Evolutionary conservation across 1,140 invertebrate species (phyloP).

Genomic region (Hestina assimilis): DNA sequence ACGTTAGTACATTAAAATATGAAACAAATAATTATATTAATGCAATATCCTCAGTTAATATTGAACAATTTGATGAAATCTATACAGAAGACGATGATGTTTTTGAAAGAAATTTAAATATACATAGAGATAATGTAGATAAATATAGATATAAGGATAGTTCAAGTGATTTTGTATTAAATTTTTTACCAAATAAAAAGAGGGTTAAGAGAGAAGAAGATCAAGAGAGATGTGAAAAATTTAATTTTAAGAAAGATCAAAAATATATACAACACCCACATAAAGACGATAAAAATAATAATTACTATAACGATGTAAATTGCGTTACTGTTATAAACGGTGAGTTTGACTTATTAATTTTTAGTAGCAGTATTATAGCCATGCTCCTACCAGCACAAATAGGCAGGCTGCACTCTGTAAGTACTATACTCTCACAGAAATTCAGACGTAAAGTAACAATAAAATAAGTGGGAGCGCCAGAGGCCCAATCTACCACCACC

Average conservation of each 20-base stretch:
- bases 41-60: conserved; percentile 8
- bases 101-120: conserved; percentile 38
- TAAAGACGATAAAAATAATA: conserved; percentile 39
- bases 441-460: no score
- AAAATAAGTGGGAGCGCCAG: no score
- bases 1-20: conserved; percentile 21
- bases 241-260: conserved; percentile 43
- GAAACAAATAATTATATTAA: conserved; percentile 8
- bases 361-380: neutral
- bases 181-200: conserved; percentile 27
- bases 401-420: no score
- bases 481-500: no score
- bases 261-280: conserved; percentile 51
- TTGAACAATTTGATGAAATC: conserved; percentile 37
- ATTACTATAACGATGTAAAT: conserved; percentile 51
- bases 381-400: no score
- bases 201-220: conserved; percentile 50
- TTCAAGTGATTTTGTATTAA: conserved; percentile 19
- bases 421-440: no score
- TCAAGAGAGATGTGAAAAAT: conserved; percentile 39
- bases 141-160: conserved; percentile 24
- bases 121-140: conserved; percentile 37
- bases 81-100: conserved; percentile 38
- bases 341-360: conserved; percentile 28
- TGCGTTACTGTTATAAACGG: conserved; percentile 57